These are phyloP conservation scores for Sphaerophoria rueppellii DNA, from an alignment of 2,888 invertebrate genomes.

Conservation along the genomic window DNA sequence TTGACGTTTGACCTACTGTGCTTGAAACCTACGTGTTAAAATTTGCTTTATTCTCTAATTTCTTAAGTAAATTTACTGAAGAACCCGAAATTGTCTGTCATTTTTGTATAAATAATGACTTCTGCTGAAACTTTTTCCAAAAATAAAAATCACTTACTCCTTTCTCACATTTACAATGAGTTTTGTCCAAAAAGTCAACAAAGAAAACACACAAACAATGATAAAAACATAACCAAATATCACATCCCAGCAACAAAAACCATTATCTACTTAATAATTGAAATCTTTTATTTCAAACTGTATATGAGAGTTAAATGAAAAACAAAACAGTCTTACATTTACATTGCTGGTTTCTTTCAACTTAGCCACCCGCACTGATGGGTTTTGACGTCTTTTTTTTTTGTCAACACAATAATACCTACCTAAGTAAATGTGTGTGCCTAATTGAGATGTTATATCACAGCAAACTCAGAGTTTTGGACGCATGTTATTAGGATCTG, in stretches of 20 bases:
- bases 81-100: background rate
- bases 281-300: slow-evolving; percentile 22
- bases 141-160: background rate
- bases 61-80: background rate
- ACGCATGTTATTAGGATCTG: no score
- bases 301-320: slow-evolving; percentile 16
- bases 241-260: background rate
- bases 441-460: no score
- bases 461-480: no score
- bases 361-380: slow-evolving; percentile 10
- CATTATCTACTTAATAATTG: slow-evolving; percentile 11
- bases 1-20: background rate
- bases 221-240: background rate
- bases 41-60: background rate
- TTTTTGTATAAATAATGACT: slow-evolving; percentile 12
- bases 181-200: background rate
- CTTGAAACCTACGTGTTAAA: background rate
- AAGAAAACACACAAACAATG: background rate
- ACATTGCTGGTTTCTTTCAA: background rate
- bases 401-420: no score
- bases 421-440: no score
- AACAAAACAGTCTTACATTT: background rate
- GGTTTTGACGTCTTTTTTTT: background rate
- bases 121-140: slow-evolving; percentile 21
- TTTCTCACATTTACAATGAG: background rate